Evolutionary conservation across 2,888 invertebrate genomes (phyloP).

Genomic region (Saturnia japonica): DNA sequence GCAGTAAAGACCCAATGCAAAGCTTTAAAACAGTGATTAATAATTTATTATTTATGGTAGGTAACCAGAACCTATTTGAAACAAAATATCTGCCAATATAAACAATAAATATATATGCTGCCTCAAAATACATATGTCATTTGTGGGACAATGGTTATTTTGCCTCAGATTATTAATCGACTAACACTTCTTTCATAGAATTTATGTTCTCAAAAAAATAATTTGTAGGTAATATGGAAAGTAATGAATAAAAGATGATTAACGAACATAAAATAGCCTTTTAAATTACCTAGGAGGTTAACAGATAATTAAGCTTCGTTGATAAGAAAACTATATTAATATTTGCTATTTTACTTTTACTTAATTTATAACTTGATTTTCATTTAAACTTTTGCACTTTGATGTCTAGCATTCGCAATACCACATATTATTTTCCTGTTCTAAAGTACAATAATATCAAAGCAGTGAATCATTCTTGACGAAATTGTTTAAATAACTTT

Average conservation of each 20-base stretch:
- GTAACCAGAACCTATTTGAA: background rate
- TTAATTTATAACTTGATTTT: background rate
- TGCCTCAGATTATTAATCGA: background rate
- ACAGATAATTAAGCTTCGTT: too few species aligned
- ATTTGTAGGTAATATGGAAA: background rate
- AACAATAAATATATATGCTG: background rate
- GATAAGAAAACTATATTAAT: too few species aligned
- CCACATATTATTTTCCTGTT: background rate
- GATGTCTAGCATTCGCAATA: background rate
- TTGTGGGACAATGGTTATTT: too few species aligned
- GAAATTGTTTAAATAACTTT: background rate
- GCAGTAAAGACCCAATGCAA: background rate
- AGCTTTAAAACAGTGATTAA: background rate
- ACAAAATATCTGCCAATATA: background rate
- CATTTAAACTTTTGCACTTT: background rate
- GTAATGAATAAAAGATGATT: background rate
- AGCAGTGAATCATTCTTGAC: background rate
- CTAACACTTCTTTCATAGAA: background rate
- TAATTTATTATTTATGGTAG: background rate
- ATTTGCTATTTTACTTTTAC: too few species aligned
- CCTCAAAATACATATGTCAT: too few species aligned
- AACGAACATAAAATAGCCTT: background rate
- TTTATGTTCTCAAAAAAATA: background rate
- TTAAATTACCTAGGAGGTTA: too few species aligned
- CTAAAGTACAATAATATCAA: too few species aligned